Evolutionary conservation across 2,797 vertebrate genomes (phyloP).

Genomic region (Luscinia luscinia): DNA sequence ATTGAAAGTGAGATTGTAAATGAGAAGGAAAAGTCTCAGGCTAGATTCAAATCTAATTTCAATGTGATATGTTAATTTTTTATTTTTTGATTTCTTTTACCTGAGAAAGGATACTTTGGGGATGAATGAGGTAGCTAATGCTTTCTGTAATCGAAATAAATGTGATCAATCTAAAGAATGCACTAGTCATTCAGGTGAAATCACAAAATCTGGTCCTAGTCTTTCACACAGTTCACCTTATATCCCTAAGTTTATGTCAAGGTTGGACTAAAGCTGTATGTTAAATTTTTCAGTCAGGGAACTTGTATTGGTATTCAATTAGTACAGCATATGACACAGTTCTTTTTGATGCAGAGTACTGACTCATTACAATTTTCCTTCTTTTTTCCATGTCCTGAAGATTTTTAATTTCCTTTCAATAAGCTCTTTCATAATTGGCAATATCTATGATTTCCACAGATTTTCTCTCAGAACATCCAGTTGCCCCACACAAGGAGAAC

Average conservation of each 20-base stretch:
- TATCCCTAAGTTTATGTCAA: background rate
- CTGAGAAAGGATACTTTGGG: background rate
- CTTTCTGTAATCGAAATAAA: background rate
- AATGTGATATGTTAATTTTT: background rate
- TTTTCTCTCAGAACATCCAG: background rate
- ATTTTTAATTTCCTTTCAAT: background rate
- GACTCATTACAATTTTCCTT: background rate
- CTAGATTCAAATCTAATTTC: background rate
- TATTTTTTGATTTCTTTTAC: background rate
- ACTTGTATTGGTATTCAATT: background rate
- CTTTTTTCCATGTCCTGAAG: background rate
- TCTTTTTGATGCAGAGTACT: background rate
- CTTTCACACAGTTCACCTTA: accelerated
- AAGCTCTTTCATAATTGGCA: background rate
- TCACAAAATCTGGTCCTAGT: background rate
- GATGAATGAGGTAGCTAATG: background rate
- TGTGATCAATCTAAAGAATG: background rate
- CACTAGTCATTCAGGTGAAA: background rate
- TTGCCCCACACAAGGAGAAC: background rate
- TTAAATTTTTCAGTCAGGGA: background rate
- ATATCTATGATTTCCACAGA: background rate
- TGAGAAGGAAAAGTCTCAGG: background rate
- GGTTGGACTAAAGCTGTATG: background rate
- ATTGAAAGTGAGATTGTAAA: background rate
- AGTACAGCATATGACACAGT: background rate